Conservation (phyloP, 2,797 vertebrate species). For the Pseudomugil tenellus region DNA sequence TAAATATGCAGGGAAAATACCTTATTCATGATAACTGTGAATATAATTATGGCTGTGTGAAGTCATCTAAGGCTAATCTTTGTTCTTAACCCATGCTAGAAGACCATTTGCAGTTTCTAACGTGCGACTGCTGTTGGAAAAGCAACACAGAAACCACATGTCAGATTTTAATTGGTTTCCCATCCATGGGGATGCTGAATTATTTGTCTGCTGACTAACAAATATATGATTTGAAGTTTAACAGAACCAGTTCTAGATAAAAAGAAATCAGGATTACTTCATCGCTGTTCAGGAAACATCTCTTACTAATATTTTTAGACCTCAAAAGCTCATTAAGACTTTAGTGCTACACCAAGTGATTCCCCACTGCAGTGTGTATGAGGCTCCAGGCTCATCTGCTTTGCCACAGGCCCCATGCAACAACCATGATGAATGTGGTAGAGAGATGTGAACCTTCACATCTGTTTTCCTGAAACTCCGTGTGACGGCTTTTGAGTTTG, state of each 20-base stretch:
- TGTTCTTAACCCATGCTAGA: background rate
- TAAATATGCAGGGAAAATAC: background rate
- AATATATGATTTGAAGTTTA: background rate
- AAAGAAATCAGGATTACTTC: background rate
- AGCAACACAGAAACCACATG: constrained; percentile 3
- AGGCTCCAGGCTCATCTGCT: constrained; percentile 61
- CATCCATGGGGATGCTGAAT: constrained; percentile 6
- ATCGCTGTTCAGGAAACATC: constrained; percentile 51
- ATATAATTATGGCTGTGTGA: background rate
- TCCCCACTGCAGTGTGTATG: constrained; percentile 27
- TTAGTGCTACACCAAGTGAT: constrained; percentile 42
- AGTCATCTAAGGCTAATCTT: background rate
- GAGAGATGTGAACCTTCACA: constrained; percentile 51
- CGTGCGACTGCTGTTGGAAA: constrained; percentile 27
- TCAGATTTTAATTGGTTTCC: constrained; percentile 35
- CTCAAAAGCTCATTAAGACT: constrained; percentile 58
- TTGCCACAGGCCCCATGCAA: constrained; percentile 66
- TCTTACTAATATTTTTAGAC: constrained; percentile 60
- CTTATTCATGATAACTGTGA: background rate
- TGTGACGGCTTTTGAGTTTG: constrained; percentile 15
- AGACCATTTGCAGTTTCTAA: constrained; percentile 15
- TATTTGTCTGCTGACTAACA: background rate
- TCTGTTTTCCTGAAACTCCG: constrained; percentile 8
- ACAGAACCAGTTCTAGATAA: background rate
- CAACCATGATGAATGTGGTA: constrained; percentile 65